Conservation (phyloP, 2,797 vertebrate species). For the Tiaroga cobitis region DNA sequence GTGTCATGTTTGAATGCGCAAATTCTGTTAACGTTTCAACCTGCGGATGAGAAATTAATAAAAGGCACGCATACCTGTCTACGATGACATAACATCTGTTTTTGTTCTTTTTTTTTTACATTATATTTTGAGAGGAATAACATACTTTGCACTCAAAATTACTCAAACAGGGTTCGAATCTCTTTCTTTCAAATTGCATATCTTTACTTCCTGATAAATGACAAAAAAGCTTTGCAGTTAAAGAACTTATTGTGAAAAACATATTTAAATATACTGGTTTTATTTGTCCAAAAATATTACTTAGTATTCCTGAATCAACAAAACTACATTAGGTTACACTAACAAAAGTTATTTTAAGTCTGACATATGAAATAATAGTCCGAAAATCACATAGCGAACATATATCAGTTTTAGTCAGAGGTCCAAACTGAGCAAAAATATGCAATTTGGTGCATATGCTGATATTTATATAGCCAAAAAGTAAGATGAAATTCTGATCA, state of each 20-base stretch:
- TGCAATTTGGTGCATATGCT: background rate
- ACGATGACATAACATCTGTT: conserved; percentile 27
- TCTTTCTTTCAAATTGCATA: background rate
- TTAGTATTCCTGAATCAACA: background rate
- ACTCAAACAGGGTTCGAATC: too few species aligned
- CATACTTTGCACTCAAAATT: background rate
- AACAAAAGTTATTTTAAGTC: background rate
- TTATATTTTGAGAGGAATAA: background rate
- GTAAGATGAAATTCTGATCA: background rate
- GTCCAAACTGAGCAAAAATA: background rate
- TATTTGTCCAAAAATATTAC: background rate
- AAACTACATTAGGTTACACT: background rate
- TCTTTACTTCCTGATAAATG: background rate
- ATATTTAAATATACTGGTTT: too few species aligned
- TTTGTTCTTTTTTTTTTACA: background rate
- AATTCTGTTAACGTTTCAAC: conserved; percentile 50
- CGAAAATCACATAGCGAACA: background rate
- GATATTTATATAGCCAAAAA: background rate
- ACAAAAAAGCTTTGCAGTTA: background rate
- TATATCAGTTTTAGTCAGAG: background rate
- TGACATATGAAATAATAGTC: background rate
- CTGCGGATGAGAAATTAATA: conserved; percentile 55
- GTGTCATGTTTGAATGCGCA: conserved; percentile 35
- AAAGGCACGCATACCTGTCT: conserved; percentile 46
- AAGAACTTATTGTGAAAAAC: background rate